These are phyloP conservation scores for Pheucticus melanocephalus DNA, from an alignment of 2,113 vertebrate genomes.

Conservation along the genomic window DNA sequence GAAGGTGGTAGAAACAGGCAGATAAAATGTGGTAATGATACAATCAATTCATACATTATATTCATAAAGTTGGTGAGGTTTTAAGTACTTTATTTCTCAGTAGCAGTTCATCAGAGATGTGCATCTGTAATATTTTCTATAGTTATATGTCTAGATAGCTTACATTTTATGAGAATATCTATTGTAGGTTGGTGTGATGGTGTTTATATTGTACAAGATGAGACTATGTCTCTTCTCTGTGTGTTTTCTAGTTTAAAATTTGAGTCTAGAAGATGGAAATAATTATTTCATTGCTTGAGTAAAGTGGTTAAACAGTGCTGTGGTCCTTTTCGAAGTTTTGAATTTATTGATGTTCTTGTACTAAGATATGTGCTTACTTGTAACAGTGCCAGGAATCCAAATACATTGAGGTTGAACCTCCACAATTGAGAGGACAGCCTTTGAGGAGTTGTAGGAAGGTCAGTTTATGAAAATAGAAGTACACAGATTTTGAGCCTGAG, in stretches of 20 bases:
- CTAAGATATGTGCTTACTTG: background rate
- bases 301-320: background rate
- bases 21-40: background rate
- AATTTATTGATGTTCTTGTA: background rate
- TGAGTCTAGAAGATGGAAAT: background rate
- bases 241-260: background rate
- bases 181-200: background rate
- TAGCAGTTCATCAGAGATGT: background rate
- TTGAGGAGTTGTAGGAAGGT: background rate
- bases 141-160: background rate
- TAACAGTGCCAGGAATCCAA: background rate
- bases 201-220: background rate
- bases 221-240: background rate
- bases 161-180: background rate
- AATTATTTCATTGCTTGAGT: background rate
- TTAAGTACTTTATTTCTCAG: background rate
- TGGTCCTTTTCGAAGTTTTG: background rate
- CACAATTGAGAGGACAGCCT: background rate
- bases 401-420: background rate
- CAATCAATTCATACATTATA: background rate
- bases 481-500: background rate
- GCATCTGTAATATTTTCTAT: background rate
- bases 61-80: background rate
- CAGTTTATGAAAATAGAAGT: background rate
- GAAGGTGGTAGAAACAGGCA: background rate